phyloP scores from a whole-genome alignment of 2,797 vertebrate species.

The Coccyzus lansbergi region DNA sequence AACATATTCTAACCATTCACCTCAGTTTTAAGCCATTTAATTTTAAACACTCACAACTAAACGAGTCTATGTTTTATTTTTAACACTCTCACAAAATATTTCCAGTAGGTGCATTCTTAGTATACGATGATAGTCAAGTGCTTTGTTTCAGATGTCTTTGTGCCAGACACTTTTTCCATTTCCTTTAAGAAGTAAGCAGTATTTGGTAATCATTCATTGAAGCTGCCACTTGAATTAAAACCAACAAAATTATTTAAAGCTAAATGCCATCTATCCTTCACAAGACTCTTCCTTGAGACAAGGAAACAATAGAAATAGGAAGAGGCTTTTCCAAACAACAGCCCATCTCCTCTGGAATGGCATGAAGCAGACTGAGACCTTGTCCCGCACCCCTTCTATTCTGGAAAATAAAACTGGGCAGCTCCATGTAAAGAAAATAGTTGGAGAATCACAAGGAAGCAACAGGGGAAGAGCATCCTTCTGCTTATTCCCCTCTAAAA shows the following conservation, averaged over 20 bases:
- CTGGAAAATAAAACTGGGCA: background rate
- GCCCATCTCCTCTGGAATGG: background rate
- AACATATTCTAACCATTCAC: background rate
- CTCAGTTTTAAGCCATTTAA: background rate
- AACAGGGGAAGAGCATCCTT: background rate
- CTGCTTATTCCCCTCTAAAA: background rate
- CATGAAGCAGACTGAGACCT: background rate
- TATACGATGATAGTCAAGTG: background rate
- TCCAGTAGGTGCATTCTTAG: background rate
- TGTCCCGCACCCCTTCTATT: background rate
- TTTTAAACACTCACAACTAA: background rate
- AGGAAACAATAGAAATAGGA: background rate
- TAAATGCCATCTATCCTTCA: background rate
- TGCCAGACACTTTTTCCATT: constrained; percentile 19
- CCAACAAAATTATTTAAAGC: background rate
- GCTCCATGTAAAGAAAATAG: background rate
- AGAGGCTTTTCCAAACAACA: background rate
- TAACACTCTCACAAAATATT: background rate
- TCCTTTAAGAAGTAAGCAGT: constrained; percentile 25
- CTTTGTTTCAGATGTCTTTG: constrained; percentile 17
- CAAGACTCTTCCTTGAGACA: background rate
- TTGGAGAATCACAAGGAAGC: background rate
- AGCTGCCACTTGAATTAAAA: background rate
- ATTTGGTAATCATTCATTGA: background rate
- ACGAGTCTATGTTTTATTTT: constrained; percentile 11